Evolutionary conservation across 2,797 vertebrate species (phyloP).

Genomic region (Phoeniculus purpureus): DNA sequence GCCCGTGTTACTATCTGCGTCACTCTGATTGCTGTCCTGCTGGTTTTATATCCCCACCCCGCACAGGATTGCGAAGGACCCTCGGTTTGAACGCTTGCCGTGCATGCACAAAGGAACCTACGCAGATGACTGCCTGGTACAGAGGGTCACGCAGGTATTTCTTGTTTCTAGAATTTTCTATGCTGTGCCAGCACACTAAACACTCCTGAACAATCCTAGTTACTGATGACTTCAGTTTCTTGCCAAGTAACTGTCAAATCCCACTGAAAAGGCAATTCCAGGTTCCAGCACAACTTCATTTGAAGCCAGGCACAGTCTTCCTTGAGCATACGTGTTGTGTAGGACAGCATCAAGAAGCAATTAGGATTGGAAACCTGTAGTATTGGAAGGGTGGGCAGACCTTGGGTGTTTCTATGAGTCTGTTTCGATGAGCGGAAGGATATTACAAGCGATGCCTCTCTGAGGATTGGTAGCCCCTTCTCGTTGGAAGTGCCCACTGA

Average conservation of each 20-base stretch:
- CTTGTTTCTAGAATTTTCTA: background rate
- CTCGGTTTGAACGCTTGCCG: slow-evolving; percentile 93
- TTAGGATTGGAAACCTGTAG: background rate
- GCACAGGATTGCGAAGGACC: slow-evolving; percentile 94
- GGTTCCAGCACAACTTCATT: background rate
- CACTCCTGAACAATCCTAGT: background rate
- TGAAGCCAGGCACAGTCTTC: background rate
- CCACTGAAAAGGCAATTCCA: background rate
- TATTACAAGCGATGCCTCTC: background rate
- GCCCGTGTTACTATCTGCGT: background rate
- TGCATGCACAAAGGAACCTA: slow-evolving; percentile 96
- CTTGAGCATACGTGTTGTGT: background rate
- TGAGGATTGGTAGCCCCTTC: background rate
- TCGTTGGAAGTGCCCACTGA: background rate
- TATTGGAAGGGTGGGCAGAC: background rate
- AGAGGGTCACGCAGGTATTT: slow-evolving; percentile 94
- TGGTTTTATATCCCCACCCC: background rate
- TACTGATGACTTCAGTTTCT: background rate
- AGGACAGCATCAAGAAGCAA: background rate
- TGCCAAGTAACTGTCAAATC: background rate
- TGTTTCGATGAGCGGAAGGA: background rate
- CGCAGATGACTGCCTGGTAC: slow-evolving; percentile 96
- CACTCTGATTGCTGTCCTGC: background rate
- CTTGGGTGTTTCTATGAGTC: background rate
- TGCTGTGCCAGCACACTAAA: background rate